Evolutionary conservation across 2,888 invertebrate genomes (phyloP).

Genomic region (Yponomeuta evonymella): DNA sequence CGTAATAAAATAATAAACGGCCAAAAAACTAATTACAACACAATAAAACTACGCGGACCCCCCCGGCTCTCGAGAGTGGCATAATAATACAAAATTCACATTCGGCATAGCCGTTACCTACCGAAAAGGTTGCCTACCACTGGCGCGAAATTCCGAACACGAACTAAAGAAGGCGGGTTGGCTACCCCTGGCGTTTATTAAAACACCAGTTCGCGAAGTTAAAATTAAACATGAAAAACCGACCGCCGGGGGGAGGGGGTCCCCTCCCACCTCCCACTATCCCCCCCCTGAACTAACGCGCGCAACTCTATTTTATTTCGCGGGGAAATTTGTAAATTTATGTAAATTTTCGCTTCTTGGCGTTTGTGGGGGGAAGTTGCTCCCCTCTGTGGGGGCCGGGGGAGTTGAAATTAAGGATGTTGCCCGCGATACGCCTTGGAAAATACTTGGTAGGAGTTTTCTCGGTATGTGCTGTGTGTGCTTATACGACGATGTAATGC

Average conservation of each 20-base stretch:
- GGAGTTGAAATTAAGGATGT: conserved; percentile 29
- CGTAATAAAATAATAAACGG: conserved; percentile 13
- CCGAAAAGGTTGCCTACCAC: conserved; percentile 47
- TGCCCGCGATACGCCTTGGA: conserved; percentile 22
- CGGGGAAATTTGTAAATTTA: conserved; percentile 73
- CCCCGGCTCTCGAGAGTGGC: conserved; percentile 50
- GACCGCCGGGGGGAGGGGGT: conserved; percentile 33
- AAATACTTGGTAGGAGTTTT: conserved; percentile 17
- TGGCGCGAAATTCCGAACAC: conserved; percentile 59
- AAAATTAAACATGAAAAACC: conserved; percentile 77
- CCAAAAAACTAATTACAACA: conserved; percentile 59
- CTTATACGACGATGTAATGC: too few relatives aligned
- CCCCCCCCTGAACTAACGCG: conserved; percentile 41
- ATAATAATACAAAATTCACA: conserved; percentile 52
- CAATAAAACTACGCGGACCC: conserved; percentile 51
- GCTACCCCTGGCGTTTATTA: conserved; percentile 53
- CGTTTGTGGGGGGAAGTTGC: conserved; percentile 47
- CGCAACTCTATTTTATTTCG: conserved; percentile 61
- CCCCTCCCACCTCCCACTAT: conserved; percentile 10
- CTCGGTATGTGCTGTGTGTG: conserved; percentile 14
- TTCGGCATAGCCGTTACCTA: conserved; percentile 32
- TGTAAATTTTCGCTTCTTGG: conserved; percentile 72
- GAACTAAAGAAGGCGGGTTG: conserved; percentile 47
- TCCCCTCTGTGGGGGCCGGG: conserved; percentile 28
- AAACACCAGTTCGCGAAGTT: conserved; percentile 73